Conservation (phyloP, 1,140 invertebrate genomes). For the Cepaea nemoralis region DNA sequence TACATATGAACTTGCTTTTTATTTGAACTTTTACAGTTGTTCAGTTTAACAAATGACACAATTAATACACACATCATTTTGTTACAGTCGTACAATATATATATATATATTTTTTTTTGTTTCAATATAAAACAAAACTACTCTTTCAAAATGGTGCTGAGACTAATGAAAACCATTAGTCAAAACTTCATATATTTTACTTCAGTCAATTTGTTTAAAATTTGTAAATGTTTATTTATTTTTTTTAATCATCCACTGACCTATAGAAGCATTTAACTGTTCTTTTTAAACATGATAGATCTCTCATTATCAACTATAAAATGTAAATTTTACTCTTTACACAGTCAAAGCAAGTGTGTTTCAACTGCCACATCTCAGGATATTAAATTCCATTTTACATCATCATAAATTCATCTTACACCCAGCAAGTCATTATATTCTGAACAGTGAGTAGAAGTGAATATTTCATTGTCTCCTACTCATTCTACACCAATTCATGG, state of each 20-base stretch:
- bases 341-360: not conserved
- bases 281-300: not conserved
- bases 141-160: constrained; percentile 33
- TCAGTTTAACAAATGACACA: too few species aligned
- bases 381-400: not conserved
- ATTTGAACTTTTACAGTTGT: not conserved
- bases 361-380: not conserved
- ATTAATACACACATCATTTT: not conserved
- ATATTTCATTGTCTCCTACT: too few species aligned
- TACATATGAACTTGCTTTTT: not conserved
- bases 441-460: too few species aligned
- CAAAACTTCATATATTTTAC: constrained; percentile 23
- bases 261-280: not conserved
- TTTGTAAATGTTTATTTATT: not conserved
- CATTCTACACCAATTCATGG: too few species aligned
- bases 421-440: too few species aligned
- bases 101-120: not conserved
- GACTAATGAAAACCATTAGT: constrained; percentile 29
- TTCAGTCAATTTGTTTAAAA: too few species aligned
- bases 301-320: not conserved
- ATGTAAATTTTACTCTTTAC: not conserved
- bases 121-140: not conserved
- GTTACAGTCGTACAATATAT: not conserved
- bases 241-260: not conserved
- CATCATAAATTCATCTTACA: not conserved